phyloP scores from a whole-genome alignment of 1,140 invertebrate genomes.

The Penaeus japonicus region DNA sequence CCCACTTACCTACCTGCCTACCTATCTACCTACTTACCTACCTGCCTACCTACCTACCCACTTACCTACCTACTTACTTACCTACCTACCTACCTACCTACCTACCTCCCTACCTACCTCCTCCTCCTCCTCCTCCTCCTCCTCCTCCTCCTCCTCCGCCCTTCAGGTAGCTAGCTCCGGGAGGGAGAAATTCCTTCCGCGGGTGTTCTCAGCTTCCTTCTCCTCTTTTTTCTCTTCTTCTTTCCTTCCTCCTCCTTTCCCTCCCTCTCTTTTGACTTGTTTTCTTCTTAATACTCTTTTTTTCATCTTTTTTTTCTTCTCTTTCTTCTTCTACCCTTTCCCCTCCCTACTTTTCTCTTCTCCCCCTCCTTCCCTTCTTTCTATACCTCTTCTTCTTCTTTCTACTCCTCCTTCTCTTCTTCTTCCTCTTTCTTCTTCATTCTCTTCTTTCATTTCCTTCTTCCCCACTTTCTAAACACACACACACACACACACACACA shows the following conservation, averaged over 20 bases:
- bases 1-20: too few species aligned
- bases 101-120: too few species aligned
- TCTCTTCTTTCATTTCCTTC: neutral
- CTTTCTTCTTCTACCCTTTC: neutral
- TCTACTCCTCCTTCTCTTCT: neutral
- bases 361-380: neutral
- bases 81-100: too few species aligned
- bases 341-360: neutral
- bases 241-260: neutral
- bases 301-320: neutral
- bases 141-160: too few species aligned
- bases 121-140: too few species aligned
- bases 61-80: too few species aligned
- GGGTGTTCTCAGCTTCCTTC: too few species aligned
- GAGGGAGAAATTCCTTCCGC: too few species aligned
- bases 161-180: too few species aligned
- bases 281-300: neutral
- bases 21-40: too few species aligned
- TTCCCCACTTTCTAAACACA: neutral
- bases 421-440: neutral
- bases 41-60: too few species aligned
- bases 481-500: conserved; percentile 30
- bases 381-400: neutral
- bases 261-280: neutral
- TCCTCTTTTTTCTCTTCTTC: neutral